A percentile compares a stretch with the other conserved stretches of the same genome.
phyloP scores from a whole-genome alignment of 2,797 vertebrate genomes.

The Arctocebus calabarensis region DNA sequence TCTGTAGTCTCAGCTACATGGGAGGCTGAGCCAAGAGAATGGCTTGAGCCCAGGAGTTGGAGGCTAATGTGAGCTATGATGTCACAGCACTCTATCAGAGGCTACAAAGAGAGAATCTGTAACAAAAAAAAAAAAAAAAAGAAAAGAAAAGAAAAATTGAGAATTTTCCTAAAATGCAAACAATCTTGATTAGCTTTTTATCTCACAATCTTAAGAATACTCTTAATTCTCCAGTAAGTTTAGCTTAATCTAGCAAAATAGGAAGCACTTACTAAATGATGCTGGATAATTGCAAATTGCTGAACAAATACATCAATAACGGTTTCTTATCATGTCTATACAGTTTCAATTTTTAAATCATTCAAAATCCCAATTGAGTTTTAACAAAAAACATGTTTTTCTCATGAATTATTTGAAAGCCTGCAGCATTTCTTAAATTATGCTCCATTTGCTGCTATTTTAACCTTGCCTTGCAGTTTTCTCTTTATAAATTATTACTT shows the following conservation, averaged over 20 bases:
- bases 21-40: too few relatives aligned
- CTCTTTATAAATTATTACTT: not conserved
- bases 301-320: not conserved
- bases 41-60: too few relatives aligned
- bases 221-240: not conserved
- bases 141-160: not conserved
- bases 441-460: not conserved
- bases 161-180: not conserved
- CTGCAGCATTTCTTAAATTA: not conserved
- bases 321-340: slow-evolving; percentile 2
- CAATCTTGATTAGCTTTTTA: not conserved
- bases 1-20: too few relatives aligned
- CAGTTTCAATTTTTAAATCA: slow-evolving; percentile 45
- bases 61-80: too few relatives aligned
- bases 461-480: not conserved
- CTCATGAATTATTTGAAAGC: not conserved
- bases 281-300: not conserved
- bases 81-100: too few relatives aligned
- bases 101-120: too few relatives aligned
- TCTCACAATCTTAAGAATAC: not conserved
- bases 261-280: not conserved
- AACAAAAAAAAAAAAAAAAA: too few relatives aligned
- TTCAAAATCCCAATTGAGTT: slow-evolving; percentile 30
- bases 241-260: not conserved
- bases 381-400: not conserved